A percentile compares a stretch with the other conserved stretches of the same genome.
These are phyloP conservation scores for Pithys albifrons DNA, from an alignment of 2,113 vertebrate species.

Conservation along the genomic window DNA sequence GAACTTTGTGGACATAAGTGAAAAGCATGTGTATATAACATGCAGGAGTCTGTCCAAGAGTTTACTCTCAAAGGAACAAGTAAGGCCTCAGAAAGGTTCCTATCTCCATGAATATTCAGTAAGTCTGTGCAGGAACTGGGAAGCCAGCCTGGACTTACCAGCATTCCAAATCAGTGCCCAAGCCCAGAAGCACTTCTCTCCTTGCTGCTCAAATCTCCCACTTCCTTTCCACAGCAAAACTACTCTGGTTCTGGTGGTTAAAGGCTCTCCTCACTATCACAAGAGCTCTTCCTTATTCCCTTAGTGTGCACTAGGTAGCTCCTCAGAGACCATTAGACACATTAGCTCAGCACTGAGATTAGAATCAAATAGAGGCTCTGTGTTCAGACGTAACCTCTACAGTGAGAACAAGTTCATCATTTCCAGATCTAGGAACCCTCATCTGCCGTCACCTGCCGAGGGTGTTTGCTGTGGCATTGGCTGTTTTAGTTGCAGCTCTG, in stretches of 20 bases:
- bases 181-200: background rate
- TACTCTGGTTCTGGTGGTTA: background rate
- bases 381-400: background rate
- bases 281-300: background rate
- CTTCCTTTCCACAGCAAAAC: background rate
- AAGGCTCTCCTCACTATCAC: background rate
- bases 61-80: background rate
- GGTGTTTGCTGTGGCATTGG: background rate
- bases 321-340: background rate
- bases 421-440: background rate
- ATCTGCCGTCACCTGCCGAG: background rate
- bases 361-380: background rate
- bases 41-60: background rate
- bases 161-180: background rate
- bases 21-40: background rate
- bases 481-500: background rate
- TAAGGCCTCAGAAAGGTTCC: background rate
- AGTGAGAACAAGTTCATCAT: background rate
- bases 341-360: background rate
- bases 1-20: background rate
- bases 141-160: background rate
- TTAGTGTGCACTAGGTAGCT: background rate
- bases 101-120: background rate
- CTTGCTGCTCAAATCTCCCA: background rate
- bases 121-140: background rate